These are phyloP conservation scores for Bos javanicus DNA, from an alignment of 2,113 vertebrate genomes.

Conservation along the genomic window DNA sequence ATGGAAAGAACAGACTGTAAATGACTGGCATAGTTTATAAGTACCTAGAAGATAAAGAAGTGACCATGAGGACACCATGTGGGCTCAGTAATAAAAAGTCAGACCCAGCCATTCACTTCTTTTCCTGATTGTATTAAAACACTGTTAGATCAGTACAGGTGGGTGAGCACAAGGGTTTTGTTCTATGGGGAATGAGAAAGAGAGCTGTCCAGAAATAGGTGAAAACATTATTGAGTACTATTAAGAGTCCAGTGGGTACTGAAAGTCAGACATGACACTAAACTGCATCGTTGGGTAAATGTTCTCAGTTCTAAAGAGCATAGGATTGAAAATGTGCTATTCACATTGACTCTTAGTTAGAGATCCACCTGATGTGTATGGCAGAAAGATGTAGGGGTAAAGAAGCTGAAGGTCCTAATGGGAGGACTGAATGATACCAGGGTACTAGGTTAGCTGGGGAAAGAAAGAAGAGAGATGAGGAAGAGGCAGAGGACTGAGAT, in stretches of 20 bases:
- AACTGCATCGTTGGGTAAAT: background rate
- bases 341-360: background rate
- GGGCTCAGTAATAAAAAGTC: background rate
- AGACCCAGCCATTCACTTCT: background rate
- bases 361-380: background rate
- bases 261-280: background rate
- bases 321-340: background rate
- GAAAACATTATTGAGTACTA: background rate
- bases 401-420: background rate
- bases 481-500: background rate
- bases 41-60: background rate
- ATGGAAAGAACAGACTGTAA: background rate
- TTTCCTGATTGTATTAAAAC: background rate
- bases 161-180: background rate
- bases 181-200: background rate
- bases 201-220: background rate
- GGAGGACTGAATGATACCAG: background rate
- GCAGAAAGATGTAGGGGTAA: background rate
- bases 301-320: background rate
- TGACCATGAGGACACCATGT: no score
- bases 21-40: background rate
- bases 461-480: background rate
- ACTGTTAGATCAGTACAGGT: background rate
- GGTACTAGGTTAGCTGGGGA: background rate
- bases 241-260: background rate